Percentiles rank a stretch among this genome's conserved stretches.
Conservation (phyloP, 2,888 invertebrate genomes). For the Agonopterix arenella region DNA sequence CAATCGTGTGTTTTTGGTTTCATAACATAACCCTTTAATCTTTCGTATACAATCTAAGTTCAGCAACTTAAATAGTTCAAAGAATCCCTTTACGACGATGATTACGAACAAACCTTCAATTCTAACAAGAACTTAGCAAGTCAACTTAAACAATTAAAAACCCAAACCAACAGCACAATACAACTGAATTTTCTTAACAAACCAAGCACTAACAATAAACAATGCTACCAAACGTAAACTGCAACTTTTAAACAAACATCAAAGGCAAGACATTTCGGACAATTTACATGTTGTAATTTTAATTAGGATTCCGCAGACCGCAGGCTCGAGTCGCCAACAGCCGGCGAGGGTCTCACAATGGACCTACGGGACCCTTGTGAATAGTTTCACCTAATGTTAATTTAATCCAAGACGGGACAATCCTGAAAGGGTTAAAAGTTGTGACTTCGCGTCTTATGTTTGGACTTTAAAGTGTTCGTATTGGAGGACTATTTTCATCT, state of each 20-base stretch:
- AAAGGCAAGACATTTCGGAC: conserved; percentile 47
- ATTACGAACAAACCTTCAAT: too few relatives aligned
- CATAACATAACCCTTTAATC: too few relatives aligned
- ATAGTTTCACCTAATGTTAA: conserved; percentile 73
- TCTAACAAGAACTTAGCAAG: too few relatives aligned
- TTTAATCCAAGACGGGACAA: conserved; percentile 70
- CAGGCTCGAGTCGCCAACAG: conserved; percentile 39
- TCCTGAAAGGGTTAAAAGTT: conserved; percentile 49
- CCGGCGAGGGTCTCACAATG: conserved; percentile 33
- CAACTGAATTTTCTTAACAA: not conserved
- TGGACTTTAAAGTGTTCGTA: conserved; percentile 25
- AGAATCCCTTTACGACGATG: too few relatives aligned
- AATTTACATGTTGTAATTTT: conserved; percentile 73
- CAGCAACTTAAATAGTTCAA: too few relatives aligned
- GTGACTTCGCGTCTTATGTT: conserved; percentile 58
- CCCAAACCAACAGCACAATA: too few relatives aligned
- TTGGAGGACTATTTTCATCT: conserved; percentile 12
- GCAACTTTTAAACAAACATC: conserved; percentile 50
- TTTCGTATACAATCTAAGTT: too few relatives aligned
- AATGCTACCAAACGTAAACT: conserved; percentile 18
- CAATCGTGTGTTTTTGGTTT: too few relatives aligned
- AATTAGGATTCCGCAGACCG: conserved; percentile 64
- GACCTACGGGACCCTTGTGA: conserved; percentile 36
- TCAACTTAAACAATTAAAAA: too few relatives aligned
- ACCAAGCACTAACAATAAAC: conserved; percentile 11